Conservation (phyloP, 2,888 invertebrate species). For the Drosophila antonietae region DNA sequence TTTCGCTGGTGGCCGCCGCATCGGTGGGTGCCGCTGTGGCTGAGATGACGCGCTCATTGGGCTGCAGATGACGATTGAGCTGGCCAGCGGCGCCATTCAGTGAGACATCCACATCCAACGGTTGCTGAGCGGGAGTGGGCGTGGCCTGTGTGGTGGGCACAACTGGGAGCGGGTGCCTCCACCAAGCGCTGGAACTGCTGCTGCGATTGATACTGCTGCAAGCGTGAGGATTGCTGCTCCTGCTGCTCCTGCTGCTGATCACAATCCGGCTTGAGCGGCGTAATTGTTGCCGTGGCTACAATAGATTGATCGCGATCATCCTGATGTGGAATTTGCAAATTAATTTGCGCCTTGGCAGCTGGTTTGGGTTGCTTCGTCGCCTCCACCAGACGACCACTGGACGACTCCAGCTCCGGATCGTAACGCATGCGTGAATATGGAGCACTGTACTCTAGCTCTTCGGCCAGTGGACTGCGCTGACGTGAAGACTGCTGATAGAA, state of each 20-base stretch:
- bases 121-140: conserved; percentile 39
- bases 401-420: conserved; percentile 54
- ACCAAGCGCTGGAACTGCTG: conserved; percentile 86
- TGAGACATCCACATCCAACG: conserved; percentile 77
- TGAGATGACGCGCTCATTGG: conserved; percentile 86
- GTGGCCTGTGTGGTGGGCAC: conserved; percentile 57
- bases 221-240: conserved; percentile 35
- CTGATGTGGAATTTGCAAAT: conserved; percentile 74
- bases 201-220: conserved; percentile 80
- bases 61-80: conserved; percentile 74
- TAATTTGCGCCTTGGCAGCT: conserved; percentile 68
- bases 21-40: conserved; percentile 86
- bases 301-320: conserved; percentile 62
- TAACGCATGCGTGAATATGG: conserved; percentile 81
- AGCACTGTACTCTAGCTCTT: conserved; percentile 77
- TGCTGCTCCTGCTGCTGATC: conserved; percentile 36
- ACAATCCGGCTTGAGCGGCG: conserved; percentile 71
- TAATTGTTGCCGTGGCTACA: conserved; percentile 70
- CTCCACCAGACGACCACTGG: conserved; percentile 47
- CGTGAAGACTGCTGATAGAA: conserved; percentile 54
- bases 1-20: conserved; percentile 86
- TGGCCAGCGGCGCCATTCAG: conserved; percentile 83
- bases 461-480: conserved; percentile 61
- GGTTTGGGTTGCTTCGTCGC: conserved; percentile 36
- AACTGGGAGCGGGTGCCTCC: conserved; percentile 72